Evolutionary conservation across 2,797 vertebrate species (phyloP).

Genomic region (Protosalanx chinensis): DNA sequence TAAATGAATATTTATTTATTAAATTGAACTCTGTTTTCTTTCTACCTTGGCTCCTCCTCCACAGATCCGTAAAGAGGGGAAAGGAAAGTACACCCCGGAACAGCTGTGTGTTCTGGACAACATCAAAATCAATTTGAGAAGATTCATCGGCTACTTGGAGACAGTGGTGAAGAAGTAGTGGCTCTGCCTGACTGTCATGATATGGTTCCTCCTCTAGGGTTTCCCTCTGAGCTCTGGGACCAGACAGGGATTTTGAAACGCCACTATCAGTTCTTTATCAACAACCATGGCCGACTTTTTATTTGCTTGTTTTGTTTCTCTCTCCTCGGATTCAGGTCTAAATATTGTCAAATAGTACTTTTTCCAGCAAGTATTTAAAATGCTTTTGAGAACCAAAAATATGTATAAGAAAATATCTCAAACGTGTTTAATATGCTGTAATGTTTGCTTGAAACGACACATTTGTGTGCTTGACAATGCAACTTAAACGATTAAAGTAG

Average conservation of each 20-base stretch:
- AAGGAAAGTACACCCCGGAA: constrained; percentile 80
- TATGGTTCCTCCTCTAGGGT: neutral
- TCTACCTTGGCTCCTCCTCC: constrained; percentile 7
- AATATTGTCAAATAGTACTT: constrained; percentile 36
- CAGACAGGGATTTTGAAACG: constrained; percentile 31
- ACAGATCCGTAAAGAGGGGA: constrained; percentile 92
- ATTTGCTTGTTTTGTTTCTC: constrained; percentile 42
- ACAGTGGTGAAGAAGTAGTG: constrained; percentile 73
- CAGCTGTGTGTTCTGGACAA: constrained; percentile 95
- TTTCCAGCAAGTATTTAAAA: constrained; percentile 23
- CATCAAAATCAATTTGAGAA: constrained; percentile 89
- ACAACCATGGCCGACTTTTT: constrained; percentile 15
- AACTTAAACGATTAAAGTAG: neutral
- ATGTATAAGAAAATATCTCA: constrained; percentile 18
- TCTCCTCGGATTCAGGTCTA: constrained; percentile 25
- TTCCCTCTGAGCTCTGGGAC: constrained; percentile 17
- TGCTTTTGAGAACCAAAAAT: constrained; percentile 22
- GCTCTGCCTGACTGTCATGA: constrained; percentile 1
- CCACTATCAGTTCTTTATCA: constrained; percentile 55
- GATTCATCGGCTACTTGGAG: constrained; percentile 93
- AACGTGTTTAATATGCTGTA: constrained; percentile 23
- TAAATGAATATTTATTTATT: neutral
- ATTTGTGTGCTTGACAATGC: constrained; percentile 18
- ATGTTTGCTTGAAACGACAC: constrained; percentile 9
- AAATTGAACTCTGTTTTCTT: constrained; percentile 1